phyloP scores from a whole-genome alignment of 2,888 invertebrate genomes.

The Limnephilus lunatus region DNA sequence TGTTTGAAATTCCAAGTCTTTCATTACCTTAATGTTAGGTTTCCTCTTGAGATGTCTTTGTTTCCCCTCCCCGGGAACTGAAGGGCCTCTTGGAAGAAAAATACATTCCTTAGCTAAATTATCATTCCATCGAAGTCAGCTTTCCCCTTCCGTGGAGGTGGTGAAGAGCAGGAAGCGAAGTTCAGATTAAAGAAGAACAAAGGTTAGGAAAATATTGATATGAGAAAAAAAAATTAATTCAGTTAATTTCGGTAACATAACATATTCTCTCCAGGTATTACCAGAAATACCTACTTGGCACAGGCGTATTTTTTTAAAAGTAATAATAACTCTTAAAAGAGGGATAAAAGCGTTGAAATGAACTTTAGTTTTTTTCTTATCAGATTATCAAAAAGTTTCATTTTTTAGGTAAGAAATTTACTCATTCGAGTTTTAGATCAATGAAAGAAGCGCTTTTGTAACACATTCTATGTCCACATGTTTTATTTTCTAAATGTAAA shows the following conservation, averaged over 20 bases:
- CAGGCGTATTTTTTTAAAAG: neutral
- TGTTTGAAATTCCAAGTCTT: constrained; percentile 52
- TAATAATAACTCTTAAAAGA: neutral
- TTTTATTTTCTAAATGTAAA: neutral
- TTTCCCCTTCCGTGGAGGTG: constrained; percentile 22
- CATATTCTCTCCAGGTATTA: neutral
- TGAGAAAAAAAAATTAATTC: neutral
- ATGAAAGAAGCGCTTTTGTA: neutral
- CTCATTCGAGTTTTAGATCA: neutral
- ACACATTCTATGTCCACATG: neutral
- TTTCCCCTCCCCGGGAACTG: constrained; percentile 24
- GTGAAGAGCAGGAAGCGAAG: constrained; percentile 7
- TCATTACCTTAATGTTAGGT: constrained; percentile 49
- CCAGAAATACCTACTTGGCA: neutral
- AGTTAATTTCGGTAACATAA: neutral
- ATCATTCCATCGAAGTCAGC: constrained; percentile 61
- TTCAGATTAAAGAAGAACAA: constrained; percentile 18
- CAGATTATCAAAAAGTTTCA: neutral
- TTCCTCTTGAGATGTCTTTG: neutral
- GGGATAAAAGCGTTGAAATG: neutral
- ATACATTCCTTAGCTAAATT: constrained; percentile 63
- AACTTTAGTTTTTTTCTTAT: neutral
- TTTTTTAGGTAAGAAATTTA: neutral
- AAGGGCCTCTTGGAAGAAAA: constrained; percentile 49
- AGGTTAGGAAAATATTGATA: constrained; percentile 2